These are phyloP conservation scores for Elephas maximus DNA, from an alignment of 2,113 vertebrate species.

Conservation along the genomic window DNA sequence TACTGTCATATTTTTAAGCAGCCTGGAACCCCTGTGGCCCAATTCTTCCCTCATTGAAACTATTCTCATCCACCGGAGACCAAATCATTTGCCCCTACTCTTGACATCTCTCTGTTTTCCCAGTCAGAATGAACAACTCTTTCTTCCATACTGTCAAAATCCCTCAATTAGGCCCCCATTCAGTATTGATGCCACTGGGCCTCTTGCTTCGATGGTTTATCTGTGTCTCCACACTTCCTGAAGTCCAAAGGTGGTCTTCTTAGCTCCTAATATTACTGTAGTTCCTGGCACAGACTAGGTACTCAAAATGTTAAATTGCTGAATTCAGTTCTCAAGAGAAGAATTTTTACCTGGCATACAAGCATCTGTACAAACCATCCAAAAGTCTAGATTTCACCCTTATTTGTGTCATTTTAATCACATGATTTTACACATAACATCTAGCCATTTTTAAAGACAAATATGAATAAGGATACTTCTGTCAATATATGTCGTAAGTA, in stretches of 20 bases:
- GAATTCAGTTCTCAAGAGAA: not conserved
- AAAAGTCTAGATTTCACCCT: too few relatives aligned
- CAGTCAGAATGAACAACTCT: not conserved
- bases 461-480: not conserved
- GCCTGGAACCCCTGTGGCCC: not conserved
- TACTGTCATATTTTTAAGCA: accelerated
- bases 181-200: accelerated
- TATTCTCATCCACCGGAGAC: not conserved
- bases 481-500: not conserved
- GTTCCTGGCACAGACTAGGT: not conserved
- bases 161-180: accelerated
- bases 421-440: not conserved
- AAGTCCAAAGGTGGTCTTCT: accelerated
- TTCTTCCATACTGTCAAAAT: accelerated
- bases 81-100: accelerated
- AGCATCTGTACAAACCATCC: not conserved
- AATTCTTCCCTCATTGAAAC: accelerated
- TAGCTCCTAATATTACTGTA: accelerated
- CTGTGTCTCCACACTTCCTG: accelerated
- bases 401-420: not conserved
- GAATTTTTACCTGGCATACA: too few relatives aligned
- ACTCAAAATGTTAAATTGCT: not conserved
- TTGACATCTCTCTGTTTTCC: accelerated
- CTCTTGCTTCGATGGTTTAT: accelerated
- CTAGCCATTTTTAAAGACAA: not conserved